These are phyloP conservation scores for Penelope pileata DNA, from an alignment of 2,113 vertebrate species.

Conservation along the genomic window DNA sequence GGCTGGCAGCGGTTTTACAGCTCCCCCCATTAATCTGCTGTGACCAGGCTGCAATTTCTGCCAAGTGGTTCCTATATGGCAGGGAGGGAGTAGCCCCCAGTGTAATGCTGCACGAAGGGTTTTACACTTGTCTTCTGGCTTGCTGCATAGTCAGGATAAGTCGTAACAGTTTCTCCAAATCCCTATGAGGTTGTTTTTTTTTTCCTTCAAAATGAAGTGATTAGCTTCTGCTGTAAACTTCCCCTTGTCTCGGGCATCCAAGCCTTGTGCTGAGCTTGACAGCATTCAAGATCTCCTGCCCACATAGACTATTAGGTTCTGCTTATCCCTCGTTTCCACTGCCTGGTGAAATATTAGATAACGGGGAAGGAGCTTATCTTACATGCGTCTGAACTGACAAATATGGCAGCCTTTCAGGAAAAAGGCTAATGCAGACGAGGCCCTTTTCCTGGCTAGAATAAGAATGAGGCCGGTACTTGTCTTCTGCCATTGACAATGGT, in stretches of 20 bases:
- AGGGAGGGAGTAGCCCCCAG: not conserved
- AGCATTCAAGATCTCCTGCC: conserved; percentile 70
- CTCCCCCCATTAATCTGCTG: conserved; percentile 33
- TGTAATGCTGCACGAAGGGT: conserved; percentile 5
- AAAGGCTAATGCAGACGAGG: conserved; percentile 71
- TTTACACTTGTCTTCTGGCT: conserved; percentile 38
- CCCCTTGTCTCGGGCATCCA: conserved; percentile 63
- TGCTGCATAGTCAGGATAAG: conserved; percentile 26
- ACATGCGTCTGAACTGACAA: conserved; percentile 73
- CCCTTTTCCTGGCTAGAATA: conserved; percentile 73
- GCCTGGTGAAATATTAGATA: conserved; percentile 80
- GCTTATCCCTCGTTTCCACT: conserved; percentile 76
- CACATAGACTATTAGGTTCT: conserved; percentile 71
- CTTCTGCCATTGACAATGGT: conserved; percentile 69
- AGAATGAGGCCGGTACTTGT: conserved; percentile 69
- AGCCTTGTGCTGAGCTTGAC: conserved; percentile 61
- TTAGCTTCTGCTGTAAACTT: conserved; percentile 65
- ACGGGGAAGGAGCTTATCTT: conserved; percentile 73
- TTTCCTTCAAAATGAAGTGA: conserved; percentile 67
- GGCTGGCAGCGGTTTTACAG: not conserved
- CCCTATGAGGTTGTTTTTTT: conserved; percentile 55
- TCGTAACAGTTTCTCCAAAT: conserved; percentile 45
- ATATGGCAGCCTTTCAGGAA: conserved; percentile 73
- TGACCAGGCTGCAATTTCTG: conserved; percentile 44
- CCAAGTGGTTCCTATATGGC: not conserved